Base-by-base conservation (phyloP, 2,888 invertebrate genomes). In the Julus scanicus region DNA sequence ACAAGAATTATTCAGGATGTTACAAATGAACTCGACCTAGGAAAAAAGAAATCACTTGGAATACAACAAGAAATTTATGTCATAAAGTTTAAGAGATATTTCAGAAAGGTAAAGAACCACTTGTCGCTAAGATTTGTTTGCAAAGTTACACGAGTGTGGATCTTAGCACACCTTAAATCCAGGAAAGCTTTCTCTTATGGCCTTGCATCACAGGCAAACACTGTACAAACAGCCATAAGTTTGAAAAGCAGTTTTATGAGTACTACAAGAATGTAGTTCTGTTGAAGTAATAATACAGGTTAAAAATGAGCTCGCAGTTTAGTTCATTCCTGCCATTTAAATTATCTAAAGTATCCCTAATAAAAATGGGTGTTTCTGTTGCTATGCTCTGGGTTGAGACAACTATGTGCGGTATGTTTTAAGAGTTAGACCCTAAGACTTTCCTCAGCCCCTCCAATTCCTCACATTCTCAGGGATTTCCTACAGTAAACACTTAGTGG, bases 261-360 rank as follows among this genome's bases (percentile, higher is more conserved):
- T 80, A 37, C 80, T 29, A 37, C 13, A 80, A 80, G 80, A 80
- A 80, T 80, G 80, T 80, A 80, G 80, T 80, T 37, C 37, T 39
- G 37, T 29, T 39, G 29, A 29, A 80, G 80, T 80, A 80, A 80
- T 80, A 37, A 80, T 80, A 80, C 29, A 80, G 80, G 80, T 80
- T 29, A 63, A 63, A 80, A 39, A 80, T 80, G 80, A 15, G 80
- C 80, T 37, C 80, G 80, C 80, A 37, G 80, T 37, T 80, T 29
- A 29, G 80, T 37, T 80, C 80, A 80, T 80, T 11, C 80, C 80
- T 80, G 80, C 15, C 80, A 80, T 80, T 80, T 80, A 80, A 80
- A 80, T 80, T 80, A 37, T 80, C 80, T 80, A 80, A 80, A 80
- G 80, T 80, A 80, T 80, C 80, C 80, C 80, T 80, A 80, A 80